Evolutionary conservation across 2,113 vertebrate species (phyloP).

Genomic region (Synchiropus splendidus): DNA sequence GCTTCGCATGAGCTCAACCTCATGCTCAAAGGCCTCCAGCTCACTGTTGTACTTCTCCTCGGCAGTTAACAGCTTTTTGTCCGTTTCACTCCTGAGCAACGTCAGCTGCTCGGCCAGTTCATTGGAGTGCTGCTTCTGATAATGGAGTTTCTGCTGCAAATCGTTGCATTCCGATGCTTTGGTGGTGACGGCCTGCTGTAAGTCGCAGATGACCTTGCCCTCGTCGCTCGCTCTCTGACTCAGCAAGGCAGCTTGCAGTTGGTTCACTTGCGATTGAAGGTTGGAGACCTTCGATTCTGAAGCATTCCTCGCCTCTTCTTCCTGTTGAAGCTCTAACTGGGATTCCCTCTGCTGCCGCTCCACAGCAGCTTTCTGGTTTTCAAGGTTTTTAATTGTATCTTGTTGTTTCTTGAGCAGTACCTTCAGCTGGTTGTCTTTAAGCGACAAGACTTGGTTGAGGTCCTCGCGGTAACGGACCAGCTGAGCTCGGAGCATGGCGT

Average conservation of each 20-base stretch:
- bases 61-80: conserved; percentile 32
- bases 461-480: conserved; percentile 80
- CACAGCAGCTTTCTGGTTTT: conserved; percentile 61
- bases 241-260: conserved; percentile 58
- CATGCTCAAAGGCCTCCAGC: conserved; percentile 24
- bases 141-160: conserved; percentile 50
- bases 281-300: conserved; percentile 60
- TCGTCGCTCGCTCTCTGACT: conserved; percentile 33
- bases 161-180: conserved; percentile 59
- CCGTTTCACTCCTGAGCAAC: conserved; percentile 38
- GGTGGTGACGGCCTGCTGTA: conserved; percentile 52
- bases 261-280: conserved; percentile 50
- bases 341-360: conserved; percentile 62
- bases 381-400: conserved; percentile 73
- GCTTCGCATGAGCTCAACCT: conserved; percentile 44
- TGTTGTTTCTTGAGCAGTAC: conserved; percentile 77
- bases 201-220: conserved; percentile 51
- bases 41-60: conserved; percentile 45
- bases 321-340: conserved; percentile 42
- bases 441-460: conserved; percentile 77
- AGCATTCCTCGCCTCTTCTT: conserved; percentile 35
- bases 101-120: conserved; percentile 38
- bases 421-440: conserved; percentile 83
- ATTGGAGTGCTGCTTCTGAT: conserved; percentile 37
- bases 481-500: conserved; percentile 81